Evolutionary conservation across 2,113 vertebrate genomes (phyloP), one percentile per base, ranked within the genome.

Genomic region (Dermatemys mawii): DNA sequence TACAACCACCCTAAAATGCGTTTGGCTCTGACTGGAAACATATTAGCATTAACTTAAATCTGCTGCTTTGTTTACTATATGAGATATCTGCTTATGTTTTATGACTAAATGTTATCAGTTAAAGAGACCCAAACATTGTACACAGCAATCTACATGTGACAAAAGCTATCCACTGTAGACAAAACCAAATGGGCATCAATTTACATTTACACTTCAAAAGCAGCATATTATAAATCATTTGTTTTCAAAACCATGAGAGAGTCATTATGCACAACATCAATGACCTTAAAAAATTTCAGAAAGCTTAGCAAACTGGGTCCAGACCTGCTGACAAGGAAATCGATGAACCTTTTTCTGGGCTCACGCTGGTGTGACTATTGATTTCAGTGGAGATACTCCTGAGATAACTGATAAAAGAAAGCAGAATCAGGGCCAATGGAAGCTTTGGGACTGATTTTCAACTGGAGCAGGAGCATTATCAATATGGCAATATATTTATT

Each of bases 1-100:
- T 96, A 87, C 95, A 97, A 98, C 95, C 97, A 98, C 96, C 97
- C 95, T 90, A 96, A 96, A 97, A 97, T 96, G 96, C 96, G 97
- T 96, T 90, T 97, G 97, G 94, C 95, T 97, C 93, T 73, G 90
- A 50, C 93, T 95, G 95, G 83, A 90, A 98, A 92, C 97, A 97
- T 97, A 98, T 97, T 97, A 97, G 97, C 97, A 97, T 97, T 97
- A 97, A 97, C 95, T 97, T 97, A 97, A 97, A 97, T 96, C 92
- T 97, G 94, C 86, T 92, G 96, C 95, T 97, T 98, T 98, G 97
- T 98, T 98, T 98, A 97, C 94, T 91, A 87, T 57, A 90, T 2
- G 17, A 97, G 92, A 78, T 96, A 97, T 88, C 94, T 94, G 92
- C 94, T 96, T 81, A 84, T 87, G 87, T 86, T 96, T 96, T 93